Percentiles rank a stretch among this genome's conserved stretches.
phyloP scores from a whole-genome alignment of 2,797 vertebrate species.

The Phrynocephalus vlangalii region DNA sequence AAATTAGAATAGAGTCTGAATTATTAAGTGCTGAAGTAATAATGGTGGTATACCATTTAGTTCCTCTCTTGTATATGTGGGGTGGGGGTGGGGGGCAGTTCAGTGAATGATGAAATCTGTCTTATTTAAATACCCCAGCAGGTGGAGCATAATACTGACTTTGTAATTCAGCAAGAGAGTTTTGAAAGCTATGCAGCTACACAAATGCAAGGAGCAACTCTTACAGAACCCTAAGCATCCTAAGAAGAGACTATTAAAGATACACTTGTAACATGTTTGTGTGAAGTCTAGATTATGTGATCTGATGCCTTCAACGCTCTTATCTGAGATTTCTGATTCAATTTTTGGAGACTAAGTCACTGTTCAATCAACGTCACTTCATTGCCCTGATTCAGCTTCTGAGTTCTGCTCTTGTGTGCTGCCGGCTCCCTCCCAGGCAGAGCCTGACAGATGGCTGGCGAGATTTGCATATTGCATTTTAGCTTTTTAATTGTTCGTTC shows the following conservation, averaged over 20 bases:
- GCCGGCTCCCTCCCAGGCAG: conserved; percentile 17
- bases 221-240: not conserved
- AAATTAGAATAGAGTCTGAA: not conserved
- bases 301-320: not conserved
- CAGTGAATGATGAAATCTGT: not conserved
- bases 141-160: conserved; percentile 53
- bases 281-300: not conserved
- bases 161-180: not conserved
- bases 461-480: conserved; percentile 43
- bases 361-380: not conserved
- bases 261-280: not conserved
- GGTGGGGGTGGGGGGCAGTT: too few species aligned
- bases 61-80: not conserved
- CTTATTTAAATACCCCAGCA: conserved; percentile 55
- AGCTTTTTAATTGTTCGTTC: conserved; percentile 45
- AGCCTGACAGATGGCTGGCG: conserved; percentile 37
- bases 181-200: not conserved
- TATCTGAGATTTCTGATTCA: not conserved
- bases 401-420: not conserved
- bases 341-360: too few species aligned
- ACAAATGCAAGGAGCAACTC: not conserved
- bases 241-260: not conserved
- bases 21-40: not conserved
- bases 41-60: not conserved
- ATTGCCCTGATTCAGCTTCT: conserved; percentile 11